phyloP scores from a whole-genome alignment of 2,888 invertebrate genomes.

The Pammene fasciana region DNA sequence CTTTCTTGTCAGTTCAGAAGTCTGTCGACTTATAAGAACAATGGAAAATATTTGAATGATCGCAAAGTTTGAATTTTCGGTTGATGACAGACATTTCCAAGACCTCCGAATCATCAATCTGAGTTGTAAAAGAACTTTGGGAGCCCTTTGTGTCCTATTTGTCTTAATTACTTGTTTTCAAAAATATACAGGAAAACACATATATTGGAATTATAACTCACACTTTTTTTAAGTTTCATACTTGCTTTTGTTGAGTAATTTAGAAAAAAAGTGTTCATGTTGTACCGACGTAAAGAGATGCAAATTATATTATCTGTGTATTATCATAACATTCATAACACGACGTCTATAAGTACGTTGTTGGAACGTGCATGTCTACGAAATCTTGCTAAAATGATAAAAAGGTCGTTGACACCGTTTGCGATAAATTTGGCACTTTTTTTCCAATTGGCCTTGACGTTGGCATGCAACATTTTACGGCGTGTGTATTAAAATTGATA shows the following conservation, averaged over 20 bases:
- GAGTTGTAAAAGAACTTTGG: slow-evolving; percentile 5
- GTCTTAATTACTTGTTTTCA: slow-evolving; percentile 15
- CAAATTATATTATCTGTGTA: slow-evolving; percentile 33
- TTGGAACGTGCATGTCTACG: slow-evolving; percentile 55
- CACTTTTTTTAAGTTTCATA: too few relatives aligned
- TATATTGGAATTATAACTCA: too few relatives aligned
- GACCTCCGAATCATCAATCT: slow-evolving; percentile 25
- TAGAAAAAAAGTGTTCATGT: too few relatives aligned
- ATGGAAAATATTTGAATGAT: slow-evolving; percentile 28
- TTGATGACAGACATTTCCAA: slow-evolving; percentile 25
- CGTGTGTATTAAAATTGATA: slow-evolving; percentile 32
- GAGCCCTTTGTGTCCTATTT: slow-evolving; percentile 24
- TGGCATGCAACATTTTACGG: slow-evolving; percentile 30
- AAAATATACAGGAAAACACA: neutral
- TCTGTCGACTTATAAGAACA: neutral
- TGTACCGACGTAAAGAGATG: neutral
- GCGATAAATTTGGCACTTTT: slow-evolving; percentile 63
- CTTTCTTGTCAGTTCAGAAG: neutral
- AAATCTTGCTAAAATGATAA: slow-evolving; percentile 73
- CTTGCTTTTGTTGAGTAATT: too few relatives aligned
- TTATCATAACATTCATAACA: slow-evolving; percentile 26
- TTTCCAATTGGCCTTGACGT: slow-evolving; percentile 41
- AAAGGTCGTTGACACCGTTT: slow-evolving; percentile 67
- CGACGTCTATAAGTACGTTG: slow-evolving; percentile 14
- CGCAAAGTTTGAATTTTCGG: slow-evolving; percentile 25